These are phyloP conservation scores for Mythimna albipuncta DNA, from an alignment of 2,888 invertebrate species.

Conservation along the genomic window DNA sequence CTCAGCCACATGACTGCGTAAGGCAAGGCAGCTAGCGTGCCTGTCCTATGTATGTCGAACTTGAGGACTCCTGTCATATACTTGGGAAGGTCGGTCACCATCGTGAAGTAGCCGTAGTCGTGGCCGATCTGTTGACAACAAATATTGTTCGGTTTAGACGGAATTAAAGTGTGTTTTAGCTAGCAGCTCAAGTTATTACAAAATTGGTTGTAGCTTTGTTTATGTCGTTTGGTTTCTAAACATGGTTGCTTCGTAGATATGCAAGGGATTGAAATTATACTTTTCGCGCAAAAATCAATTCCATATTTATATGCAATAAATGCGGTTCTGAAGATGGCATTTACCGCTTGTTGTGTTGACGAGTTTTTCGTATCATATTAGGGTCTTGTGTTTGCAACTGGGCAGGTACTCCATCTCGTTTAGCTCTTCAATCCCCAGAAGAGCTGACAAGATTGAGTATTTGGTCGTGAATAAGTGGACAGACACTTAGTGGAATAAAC, in stretches of 20 bases:
- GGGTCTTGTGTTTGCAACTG: too few relatives aligned
- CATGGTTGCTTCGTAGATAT: background rate
- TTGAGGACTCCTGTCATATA: slow-evolving; percentile 93
- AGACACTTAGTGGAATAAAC: too few relatives aligned
- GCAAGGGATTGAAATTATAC: too few relatives aligned
- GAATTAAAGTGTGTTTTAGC: background rate
- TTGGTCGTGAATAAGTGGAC: too few relatives aligned
- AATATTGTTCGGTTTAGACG: slow-evolving; percentile 8
- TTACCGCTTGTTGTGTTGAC: too few relatives aligned
- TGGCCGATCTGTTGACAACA: slow-evolving; percentile 88
- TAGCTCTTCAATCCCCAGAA: too few relatives aligned
- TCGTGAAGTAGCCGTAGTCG: slow-evolving; percentile 93
- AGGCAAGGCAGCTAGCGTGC: slow-evolving; percentile 92
- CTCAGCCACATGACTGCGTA: slow-evolving; percentile 93
- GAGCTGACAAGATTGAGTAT: too few relatives aligned
- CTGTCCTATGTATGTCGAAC: slow-evolving; percentile 92
- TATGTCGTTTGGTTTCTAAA: background rate
- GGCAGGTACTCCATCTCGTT: too few relatives aligned
- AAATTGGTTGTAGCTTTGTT: background rate
- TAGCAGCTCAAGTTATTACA: background rate
- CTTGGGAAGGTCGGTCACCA: slow-evolving; percentile 93
- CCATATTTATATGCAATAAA: background rate
- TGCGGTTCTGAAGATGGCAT: background rate
- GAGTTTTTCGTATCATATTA: too few relatives aligned
- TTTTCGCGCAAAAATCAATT: too few relatives aligned